Evolutionary conservation across 2,797 vertebrate genomes (phyloP).

Genomic region (Xenops minutus): DNA sequence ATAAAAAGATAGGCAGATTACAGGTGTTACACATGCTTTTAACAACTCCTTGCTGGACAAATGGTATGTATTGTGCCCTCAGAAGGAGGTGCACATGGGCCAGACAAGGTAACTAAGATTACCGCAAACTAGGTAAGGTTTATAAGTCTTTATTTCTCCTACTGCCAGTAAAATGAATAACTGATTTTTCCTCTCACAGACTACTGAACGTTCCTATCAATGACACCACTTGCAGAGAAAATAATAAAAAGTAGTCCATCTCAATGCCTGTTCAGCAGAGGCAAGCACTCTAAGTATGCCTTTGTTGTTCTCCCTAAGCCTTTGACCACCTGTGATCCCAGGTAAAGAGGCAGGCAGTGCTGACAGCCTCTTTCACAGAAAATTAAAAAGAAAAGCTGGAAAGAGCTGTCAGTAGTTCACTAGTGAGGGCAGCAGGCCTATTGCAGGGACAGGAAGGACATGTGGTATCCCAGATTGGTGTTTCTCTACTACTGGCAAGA

Average conservation of each 20-base stretch:
- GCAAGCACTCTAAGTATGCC: neutral
- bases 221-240: neutral
- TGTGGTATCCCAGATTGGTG: neutral
- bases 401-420: neutral
- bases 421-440: neutral
- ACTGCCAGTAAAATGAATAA: neutral
- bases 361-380: neutral
- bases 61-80: neutral
- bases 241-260: neutral
- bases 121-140: neutral
- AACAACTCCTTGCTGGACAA: neutral
- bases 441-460: neutral
- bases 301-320: neutral
- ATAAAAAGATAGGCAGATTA: neutral
- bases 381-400: too few relatives aligned
- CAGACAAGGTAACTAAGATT: neutral
- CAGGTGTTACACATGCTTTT: neutral
- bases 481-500: neutral
- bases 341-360: rapidly evolving
- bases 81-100: neutral
- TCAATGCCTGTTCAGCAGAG: neutral
- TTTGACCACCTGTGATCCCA: neutral
- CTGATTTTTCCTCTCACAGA: neutral
- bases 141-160: neutral
- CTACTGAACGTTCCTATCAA: neutral